Evolutionary conservation across 2,797 vertebrate genomes (phyloP), one percentile per base, ranked within the genome.

Genomic region (Orientallactaga sibirica): DNA sequence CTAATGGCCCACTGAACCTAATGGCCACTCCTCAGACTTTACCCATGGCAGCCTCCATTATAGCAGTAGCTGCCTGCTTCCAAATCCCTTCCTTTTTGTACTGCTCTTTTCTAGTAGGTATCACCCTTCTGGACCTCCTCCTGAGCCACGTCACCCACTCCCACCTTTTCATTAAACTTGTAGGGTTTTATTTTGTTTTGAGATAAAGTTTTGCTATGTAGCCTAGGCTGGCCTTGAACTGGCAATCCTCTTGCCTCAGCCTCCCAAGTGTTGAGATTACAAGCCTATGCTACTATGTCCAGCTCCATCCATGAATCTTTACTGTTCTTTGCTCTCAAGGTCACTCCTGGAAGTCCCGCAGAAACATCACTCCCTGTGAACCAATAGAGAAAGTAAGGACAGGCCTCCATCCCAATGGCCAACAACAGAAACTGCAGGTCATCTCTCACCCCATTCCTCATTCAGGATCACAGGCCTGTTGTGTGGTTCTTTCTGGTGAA

Each of bases 281-380:
- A 86, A 19, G 33, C 70, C 33, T 16, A 20, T 10, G 15, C 24
- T 10, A 1, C 37, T 27, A 20, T 58, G 61, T 55, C 58, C n/a
- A 64, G 37, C 27, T 76, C 55, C 15, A 7, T n/a, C 76, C 68
- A 29, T 66, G n/a, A 68, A 24, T 90, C 48, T 90, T 74, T 41
- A 87, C 62, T n/a, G 10, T 74, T 48, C 61, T 91, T 70, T 79
- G 20, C 41, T 80, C 66, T 86, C 73, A 29, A 8, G 14, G 27
- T 61, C 74, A 61, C 68, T 70, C 78, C 15, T 27, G 43, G 9
- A 33, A 76, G 48, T 58, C 73, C 62, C 73, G 52, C 18, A 88
- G 86, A 82, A 85, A 70, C 62, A 55, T 87, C 91, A 70, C 15
- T n/a, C 48, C 62, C 48, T 75, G 73, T 33, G 20, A 85, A 62